Evolutionary conservation across 2,113 vertebrate genomes (phyloP).

Genomic region (Rhynchomys soricoides): DNA sequence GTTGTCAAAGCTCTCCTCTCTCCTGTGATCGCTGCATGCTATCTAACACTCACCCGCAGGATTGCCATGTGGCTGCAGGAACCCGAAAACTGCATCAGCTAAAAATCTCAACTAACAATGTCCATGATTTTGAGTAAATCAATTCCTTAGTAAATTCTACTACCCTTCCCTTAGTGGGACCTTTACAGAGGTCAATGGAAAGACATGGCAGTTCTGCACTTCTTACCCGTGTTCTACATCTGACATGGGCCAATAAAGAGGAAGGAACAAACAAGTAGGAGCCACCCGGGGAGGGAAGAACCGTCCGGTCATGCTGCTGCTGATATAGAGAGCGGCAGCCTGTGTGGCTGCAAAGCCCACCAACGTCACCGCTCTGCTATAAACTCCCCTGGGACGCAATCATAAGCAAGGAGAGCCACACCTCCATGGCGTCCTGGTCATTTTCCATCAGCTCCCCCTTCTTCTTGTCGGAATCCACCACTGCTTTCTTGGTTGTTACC

Average conservation of each 20-base stretch:
- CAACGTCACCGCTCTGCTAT: background rate
- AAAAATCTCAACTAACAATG: background rate
- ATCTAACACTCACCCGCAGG: background rate
- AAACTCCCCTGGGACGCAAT: background rate
- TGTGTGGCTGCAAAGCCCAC: background rate
- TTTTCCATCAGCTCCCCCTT: slow-evolving; percentile 99
- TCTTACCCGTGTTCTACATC: background rate
- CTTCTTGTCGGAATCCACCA: slow-evolving; percentile 93
- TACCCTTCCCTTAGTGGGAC: background rate
- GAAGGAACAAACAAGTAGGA: background rate
- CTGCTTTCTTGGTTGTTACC: slow-evolving; percentile 95
- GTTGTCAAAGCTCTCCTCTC: slow-evolving; percentile 6
- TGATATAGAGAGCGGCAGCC: background rate
- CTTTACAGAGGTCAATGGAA: background rate
- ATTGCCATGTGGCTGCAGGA: background rate
- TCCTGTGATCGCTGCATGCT: background rate
- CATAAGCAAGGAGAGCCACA: slow-evolving; percentile 75
- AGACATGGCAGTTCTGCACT: background rate
- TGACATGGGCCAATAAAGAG: background rate
- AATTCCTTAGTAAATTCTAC: background rate
- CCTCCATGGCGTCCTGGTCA: slow-evolving; percentile 99
- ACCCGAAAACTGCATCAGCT: background rate
- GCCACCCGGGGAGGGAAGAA: background rate
- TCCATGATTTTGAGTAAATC: background rate
- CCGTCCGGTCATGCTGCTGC: background rate